Evolutionary conservation across 1,140 invertebrate genomes (phyloP), one percentile per base, ranked within the genome.

Genomic region (Augochlora pura): DNA sequence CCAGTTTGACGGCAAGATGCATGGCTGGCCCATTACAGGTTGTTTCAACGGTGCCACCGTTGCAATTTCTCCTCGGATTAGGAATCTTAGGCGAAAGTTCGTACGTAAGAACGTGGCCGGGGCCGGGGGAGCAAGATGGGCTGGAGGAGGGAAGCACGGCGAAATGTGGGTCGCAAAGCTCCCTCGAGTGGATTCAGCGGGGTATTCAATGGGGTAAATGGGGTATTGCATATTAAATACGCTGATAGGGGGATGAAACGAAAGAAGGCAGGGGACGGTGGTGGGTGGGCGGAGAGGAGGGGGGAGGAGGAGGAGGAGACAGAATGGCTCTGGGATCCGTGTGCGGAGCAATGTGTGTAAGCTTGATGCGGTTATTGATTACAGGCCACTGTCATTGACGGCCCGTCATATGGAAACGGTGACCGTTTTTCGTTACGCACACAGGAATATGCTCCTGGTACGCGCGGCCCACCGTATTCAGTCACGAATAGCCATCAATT

Each of bases 291-390:
- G n/a, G 80, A 78, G 80, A 82, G 86, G 81, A 77, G 77, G 74
- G 67, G 21, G 25, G 52, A 21, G 5, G 14, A 10, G 71, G 57
- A 46, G 39, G 63, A 57, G 46, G 54, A 42, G 64, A 66, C 39
- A 66, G 64, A 82, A 82, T 81, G 71, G 78, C 52, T 77, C 25
- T 32, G 72, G 68, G 72, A 77, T 83, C 66, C 80, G 82, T 80
- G 80, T 80, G 81, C 70, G 73, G 77, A 82, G 83, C 85, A 89
- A 88, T 89, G 86, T 84, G 88, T 87, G 87, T 88, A 87, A 89
- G 84, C 86, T 75, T 82, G 87, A 91, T 91, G 90, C 87, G 90
- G 89, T 91, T 91, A 91, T 91, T 91, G 90, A 91, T 91, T 91
- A 86, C 87, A 54, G 79, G 77, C 81, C 74, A 90, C 90, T 91